Evolutionary conservation across 2,113 vertebrate genomes (phyloP).

Genomic region (Rhea americana): DNA sequence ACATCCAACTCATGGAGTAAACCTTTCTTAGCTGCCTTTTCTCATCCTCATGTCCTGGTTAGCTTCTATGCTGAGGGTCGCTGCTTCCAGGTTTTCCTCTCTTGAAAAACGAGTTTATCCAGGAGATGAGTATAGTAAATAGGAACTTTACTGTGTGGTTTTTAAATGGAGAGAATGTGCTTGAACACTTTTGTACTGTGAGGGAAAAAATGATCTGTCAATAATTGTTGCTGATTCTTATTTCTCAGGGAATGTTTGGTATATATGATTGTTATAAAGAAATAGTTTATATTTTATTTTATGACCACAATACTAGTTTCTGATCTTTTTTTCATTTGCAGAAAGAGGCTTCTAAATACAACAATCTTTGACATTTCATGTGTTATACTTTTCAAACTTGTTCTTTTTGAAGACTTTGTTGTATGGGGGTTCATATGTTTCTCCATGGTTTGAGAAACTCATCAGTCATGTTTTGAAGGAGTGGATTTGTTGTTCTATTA

Average conservation of each 20-base stretch:
- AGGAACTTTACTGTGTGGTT: background rate
- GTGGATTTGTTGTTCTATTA: slow-evolving; percentile 8
- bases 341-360: background rate
- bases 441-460: background rate
- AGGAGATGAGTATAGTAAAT: background rate
- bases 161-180: background rate
- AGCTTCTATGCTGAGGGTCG: background rate
- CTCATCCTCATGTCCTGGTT: background rate
- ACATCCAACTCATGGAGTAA: background rate
- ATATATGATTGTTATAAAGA: background rate
- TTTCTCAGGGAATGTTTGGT: slow-evolving; percentile 60
- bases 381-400: slow-evolving; percentile 9
- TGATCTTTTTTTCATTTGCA: background rate
- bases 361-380: background rate
- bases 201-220: background rate
- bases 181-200: slow-evolving; percentile 23
- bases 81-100: background rate
- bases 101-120: background rate
- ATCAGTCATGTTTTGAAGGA: background rate
- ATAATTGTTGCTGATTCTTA: slow-evolving; percentile 34
- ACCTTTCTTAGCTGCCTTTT: background rate
- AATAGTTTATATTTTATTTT: background rate
- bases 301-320: slow-evolving; percentile 1
- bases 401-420: background rate
- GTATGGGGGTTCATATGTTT: background rate